Conservation (phyloP, 2,888 invertebrate genomes). For the Thymelicus lineola region DNA sequence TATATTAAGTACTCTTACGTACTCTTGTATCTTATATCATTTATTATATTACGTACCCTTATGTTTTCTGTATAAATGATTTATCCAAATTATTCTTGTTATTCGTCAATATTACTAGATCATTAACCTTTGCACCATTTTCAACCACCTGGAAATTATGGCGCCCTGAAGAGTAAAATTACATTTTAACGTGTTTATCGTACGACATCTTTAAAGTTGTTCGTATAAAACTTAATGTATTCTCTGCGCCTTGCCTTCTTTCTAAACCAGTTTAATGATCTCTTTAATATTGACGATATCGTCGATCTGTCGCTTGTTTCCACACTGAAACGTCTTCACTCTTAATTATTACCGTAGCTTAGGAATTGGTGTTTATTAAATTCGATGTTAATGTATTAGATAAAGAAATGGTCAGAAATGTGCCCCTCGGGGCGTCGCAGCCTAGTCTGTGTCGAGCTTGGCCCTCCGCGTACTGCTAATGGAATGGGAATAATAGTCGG, state of each 20-base stretch:
- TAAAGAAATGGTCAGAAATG: neutral
- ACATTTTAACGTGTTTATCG: too few relatives aligned
- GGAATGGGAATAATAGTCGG: constrained; percentile 5
- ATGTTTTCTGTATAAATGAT: too few relatives aligned
- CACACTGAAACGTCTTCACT: neutral
- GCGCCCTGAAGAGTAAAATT: too few relatives aligned
- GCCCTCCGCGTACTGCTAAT: neutral
- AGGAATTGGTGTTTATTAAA: neutral
- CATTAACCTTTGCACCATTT: too few relatives aligned
- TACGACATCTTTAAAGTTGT: too few relatives aligned
- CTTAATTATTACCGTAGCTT: neutral
- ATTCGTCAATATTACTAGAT: too few relatives aligned
- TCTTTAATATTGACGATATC: neutral
- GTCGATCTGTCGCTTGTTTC: neutral
- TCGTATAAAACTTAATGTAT: neutral
- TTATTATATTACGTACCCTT: neutral
- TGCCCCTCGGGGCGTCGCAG: neutral
- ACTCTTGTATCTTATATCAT: too few relatives aligned
- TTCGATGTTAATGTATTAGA: neutral
- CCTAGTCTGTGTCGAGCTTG: neutral
- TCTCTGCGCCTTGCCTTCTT: neutral
- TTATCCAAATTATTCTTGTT: too few relatives aligned
- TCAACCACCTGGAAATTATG: too few relatives aligned
- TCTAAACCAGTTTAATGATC: neutral
- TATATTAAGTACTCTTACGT: neutral